A percentile compares a stretch with the other conserved stretches of the same genome.
Conservation (phyloP, 2,888 invertebrate species). For the Oeneis ivallda region DNA sequence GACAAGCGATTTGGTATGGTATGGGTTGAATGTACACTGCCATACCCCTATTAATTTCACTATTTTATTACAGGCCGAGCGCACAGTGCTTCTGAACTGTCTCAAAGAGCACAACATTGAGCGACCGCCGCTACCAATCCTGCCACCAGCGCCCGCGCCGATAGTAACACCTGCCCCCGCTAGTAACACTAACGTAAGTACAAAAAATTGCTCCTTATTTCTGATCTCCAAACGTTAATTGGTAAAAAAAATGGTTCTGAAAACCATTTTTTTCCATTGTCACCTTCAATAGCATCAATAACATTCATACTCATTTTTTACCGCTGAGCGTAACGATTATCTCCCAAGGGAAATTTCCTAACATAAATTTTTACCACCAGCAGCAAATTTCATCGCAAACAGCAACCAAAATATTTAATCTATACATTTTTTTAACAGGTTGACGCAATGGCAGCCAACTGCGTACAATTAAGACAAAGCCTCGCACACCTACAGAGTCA, state of each 20-base stretch:
- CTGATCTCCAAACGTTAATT: too few relatives aligned
- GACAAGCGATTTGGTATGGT: too few relatives aligned
- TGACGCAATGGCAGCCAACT: slow-evolving; percentile 83
- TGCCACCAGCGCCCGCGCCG: slow-evolving; percentile 61
- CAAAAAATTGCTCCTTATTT: background rate
- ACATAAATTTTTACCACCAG: background rate
- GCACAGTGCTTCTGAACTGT: slow-evolving; percentile 69
- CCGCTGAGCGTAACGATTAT: background rate
- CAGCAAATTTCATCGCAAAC: background rate
- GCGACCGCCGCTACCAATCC: slow-evolving; percentile 76
- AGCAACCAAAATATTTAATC: background rate
- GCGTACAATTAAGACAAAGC: slow-evolving; percentile 82
- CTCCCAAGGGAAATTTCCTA: background rate
- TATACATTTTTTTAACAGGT: slow-evolving; percentile 56
- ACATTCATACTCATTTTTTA: background rate
- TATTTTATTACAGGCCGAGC: slow-evolving; percentile 65
- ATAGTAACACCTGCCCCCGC: slow-evolving; percentile 45
- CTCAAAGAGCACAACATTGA: slow-evolving; percentile 82
- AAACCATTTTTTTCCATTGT: too few relatives aligned
- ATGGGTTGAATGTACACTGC: too few relatives aligned
- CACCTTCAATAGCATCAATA: background rate
- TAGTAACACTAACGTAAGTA: slow-evolving; percentile 60
- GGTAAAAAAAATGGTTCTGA: too few relatives aligned
- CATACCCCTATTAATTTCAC: too few relatives aligned
- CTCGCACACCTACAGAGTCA: slow-evolving; percentile 82